Evolutionary conservation across 2,113 vertebrate genomes (phyloP).

Genomic region (Phyllopteryx taeniolatus): DNA sequence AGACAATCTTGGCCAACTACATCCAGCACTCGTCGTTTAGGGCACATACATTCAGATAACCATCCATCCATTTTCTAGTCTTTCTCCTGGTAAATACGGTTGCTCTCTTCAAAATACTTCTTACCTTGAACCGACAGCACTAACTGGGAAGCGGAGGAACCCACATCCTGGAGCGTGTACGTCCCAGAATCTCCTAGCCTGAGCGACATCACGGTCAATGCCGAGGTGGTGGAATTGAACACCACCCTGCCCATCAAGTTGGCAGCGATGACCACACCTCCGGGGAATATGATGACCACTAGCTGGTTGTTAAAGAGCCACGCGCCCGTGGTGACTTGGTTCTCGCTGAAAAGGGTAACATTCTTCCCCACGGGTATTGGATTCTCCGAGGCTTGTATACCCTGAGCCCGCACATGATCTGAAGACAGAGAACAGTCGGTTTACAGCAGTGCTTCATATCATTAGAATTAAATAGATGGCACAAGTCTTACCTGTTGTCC

Average conservation of each 20-base stretch:
- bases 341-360: conserved; percentile 43
- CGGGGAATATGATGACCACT: conserved; percentile 10
- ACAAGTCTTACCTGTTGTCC: conserved; percentile 43
- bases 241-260: rapidly evolving
- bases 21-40: neutral
- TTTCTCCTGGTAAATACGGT: too few relatives aligned
- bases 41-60: neutral
- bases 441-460: neutral
- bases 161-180: conserved; percentile 12
- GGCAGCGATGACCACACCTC: rapidly evolving
- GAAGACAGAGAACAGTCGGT: conserved; percentile 2
- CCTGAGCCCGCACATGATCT: conserved; percentile 32
- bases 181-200: conserved; percentile 48
- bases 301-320: conserved; percentile 37
- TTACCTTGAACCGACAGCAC: conserved; percentile 65
- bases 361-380: conserved; percentile 48
- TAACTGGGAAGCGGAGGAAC: rapidly evolving
- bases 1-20: neutral
- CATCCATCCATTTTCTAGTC: neutral
- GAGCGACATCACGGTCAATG: conserved; percentile 45
- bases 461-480: neutral
- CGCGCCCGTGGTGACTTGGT: neutral
- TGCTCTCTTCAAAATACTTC: neutral
- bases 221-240: neutral
- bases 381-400: conserved; percentile 40